Conservation (phyloP, 2,797 vertebrate species). For the Clamator glandarius region DNA sequence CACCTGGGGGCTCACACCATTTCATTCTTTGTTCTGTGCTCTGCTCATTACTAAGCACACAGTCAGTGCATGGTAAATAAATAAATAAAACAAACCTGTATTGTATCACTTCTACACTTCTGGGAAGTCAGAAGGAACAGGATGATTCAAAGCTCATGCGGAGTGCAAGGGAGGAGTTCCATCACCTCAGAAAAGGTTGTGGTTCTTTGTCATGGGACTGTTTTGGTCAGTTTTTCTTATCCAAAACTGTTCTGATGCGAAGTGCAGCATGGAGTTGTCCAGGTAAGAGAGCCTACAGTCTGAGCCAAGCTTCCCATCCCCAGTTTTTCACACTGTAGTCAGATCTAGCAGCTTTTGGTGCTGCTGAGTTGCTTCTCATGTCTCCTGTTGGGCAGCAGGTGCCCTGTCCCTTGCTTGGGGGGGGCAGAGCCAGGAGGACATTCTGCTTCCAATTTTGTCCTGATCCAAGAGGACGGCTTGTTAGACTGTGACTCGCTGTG, state of each 20-base stretch:
- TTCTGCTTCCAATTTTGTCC: accelerated
- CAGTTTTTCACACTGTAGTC: neutral
- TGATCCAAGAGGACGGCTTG: neutral
- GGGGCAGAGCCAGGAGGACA: neutral
- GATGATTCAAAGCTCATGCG: neutral
- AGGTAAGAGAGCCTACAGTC: accelerated
- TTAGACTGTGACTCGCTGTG: neutral
- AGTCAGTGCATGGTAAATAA: neutral
- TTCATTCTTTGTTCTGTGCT: neutral
- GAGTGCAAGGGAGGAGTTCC: neutral
- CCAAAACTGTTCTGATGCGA: neutral
- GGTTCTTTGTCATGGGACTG: neutral
- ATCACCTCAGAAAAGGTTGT: neutral
- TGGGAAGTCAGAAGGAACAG: neutral
- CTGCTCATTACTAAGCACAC: neutral
- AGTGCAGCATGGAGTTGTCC: neutral
- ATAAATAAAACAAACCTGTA: neutral
- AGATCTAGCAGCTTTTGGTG: neutral
- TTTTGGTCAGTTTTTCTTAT: neutral
- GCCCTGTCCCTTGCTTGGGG: neutral
- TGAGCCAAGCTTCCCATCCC: neutral
- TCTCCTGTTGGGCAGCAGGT: neutral
- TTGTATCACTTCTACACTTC: neutral
- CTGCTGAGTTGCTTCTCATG: neutral
- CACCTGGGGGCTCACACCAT: neutral